A percentile compares a stretch with the other conserved stretches of the same genome.
Evolutionary conservation across 2,113 vertebrate species (phyloP).

Genomic region (Mustela nigripes): DNA sequence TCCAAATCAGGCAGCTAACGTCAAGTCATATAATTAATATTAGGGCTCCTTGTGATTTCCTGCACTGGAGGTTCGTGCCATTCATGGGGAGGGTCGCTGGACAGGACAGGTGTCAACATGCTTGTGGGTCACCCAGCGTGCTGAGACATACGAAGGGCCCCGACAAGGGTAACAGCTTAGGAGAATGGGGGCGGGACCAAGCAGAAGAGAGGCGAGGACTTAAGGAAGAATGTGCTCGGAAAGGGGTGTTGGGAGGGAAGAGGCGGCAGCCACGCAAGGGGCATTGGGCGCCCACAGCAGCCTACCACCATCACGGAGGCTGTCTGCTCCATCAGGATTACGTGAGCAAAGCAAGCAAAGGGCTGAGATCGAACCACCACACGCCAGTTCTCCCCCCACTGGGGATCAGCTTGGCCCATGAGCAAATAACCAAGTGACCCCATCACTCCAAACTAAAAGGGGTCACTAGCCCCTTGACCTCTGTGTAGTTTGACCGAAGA

Average conservation of each 20-base stretch:
- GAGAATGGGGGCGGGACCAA: too few species aligned
- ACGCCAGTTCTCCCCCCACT: rapidly evolving
- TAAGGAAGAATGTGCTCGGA: rapidly evolving
- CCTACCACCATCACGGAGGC: neutral
- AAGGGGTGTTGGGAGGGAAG: rapidly evolving
- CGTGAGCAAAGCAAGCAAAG: rapidly evolving
- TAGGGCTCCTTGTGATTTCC: neutral
- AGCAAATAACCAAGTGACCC: neutral
- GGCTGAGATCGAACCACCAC: rapidly evolving
- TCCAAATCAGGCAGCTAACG: neutral
- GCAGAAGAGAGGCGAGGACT: neutral
- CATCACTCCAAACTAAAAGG: neutral
- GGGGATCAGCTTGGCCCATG: neutral
- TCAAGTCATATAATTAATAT: neutral
- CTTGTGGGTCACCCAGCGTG: neutral
- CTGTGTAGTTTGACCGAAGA: neutral
- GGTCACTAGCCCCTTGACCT: neutral
- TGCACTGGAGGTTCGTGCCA: neutral
- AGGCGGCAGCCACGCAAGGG: rapidly evolving
- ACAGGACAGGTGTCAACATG: neutral
- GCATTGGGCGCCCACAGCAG: rapidly evolving
- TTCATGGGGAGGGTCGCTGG: rapidly evolving
- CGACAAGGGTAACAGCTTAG: rapidly evolving
- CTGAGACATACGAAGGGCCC: rapidly evolving
- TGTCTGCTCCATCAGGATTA: rapidly evolving